These are phyloP conservation scores for Ceyx margarethae DNA, from an alignment of 2,113 vertebrate species.

Conservation along the genomic window DNA sequence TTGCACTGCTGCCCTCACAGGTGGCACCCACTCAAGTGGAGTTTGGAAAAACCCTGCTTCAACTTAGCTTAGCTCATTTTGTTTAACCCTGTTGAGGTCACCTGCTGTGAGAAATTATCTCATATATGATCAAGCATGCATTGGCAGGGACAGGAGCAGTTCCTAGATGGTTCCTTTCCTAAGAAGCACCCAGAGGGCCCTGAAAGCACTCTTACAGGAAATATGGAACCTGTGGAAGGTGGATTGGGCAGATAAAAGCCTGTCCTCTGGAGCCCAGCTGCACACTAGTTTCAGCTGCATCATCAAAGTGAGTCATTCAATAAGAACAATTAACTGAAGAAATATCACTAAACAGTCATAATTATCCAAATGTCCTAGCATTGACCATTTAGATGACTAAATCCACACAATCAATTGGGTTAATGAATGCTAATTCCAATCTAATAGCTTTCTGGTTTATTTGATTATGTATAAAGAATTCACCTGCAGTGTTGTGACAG, in stretches of 20 bases:
- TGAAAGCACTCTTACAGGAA: background rate
- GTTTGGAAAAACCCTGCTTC: background rate
- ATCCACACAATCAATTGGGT: slow-evolving; percentile 69
- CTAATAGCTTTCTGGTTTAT: slow-evolving; percentile 66
- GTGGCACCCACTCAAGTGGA: background rate
- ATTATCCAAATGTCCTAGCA: slow-evolving; percentile 71
- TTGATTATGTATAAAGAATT: slow-evolving; percentile 51
- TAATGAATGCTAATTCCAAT: slow-evolving; percentile 71
- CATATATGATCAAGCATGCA: background rate
- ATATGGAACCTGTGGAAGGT: background rate
- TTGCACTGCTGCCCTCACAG: background rate
- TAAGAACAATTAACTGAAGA: slow-evolving; percentile 73
- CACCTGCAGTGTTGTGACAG: background rate
- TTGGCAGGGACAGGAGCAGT: background rate
- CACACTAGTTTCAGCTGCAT: slow-evolving; percentile 41
- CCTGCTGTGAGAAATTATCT: background rate
- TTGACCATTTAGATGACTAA: slow-evolving; percentile 70
- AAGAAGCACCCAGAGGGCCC: background rate
- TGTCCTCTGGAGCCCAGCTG: background rate
- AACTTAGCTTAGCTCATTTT: background rate
- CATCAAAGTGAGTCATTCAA: slow-evolving; percentile 68
- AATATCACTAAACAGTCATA: slow-evolving; percentile 64
- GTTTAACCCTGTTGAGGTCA: background rate
- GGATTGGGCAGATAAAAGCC: background rate
- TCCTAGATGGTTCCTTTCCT: background rate